Conservation (phyloP, 1,140 invertebrate species). For the Pseudobourletiella spinata region DNA sequence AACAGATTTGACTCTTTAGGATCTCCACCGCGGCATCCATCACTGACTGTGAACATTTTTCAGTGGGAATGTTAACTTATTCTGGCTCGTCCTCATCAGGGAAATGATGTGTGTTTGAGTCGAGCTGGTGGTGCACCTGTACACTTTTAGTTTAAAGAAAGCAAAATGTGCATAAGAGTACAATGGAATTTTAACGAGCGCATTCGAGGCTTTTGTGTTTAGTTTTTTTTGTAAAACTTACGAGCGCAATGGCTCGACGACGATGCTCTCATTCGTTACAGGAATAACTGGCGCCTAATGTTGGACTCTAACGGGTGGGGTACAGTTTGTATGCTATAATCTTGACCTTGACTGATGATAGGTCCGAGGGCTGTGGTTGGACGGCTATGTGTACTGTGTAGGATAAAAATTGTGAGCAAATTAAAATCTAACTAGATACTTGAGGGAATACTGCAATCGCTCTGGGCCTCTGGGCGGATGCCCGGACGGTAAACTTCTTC, state of each 20-base stretch:
- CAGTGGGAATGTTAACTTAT: slow-evolving; percentile 12
- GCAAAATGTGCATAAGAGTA: too few relatives aligned
- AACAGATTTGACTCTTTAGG: slow-evolving; percentile 16
- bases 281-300: slow-evolving; percentile 45
- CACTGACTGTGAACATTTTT: slow-evolving; percentile 16
- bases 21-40: slow-evolving; percentile 8
- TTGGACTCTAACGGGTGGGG: slow-evolving; percentile 20
- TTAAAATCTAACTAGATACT: neutral
- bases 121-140: slow-evolving; percentile 49
- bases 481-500: slow-evolving; percentile 8
- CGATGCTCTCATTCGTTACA: slow-evolving; percentile 71
- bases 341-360: neutral
- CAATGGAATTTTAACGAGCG: too few relatives aligned
- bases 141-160: slow-evolving; percentile 44
- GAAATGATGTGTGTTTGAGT: slow-evolving; percentile 47
- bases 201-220: too few relatives aligned
- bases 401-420: neutral
- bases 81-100: slow-evolving; percentile 9
- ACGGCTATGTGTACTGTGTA: neutral
- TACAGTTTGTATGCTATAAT: slow-evolving; percentile 14
- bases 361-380: neutral
- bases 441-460: neutral
- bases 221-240: too few relatives aligned
- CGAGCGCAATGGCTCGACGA: slow-evolving; percentile 57
- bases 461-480: neutral